These are phyloP conservation scores for Leptodactylus fallax DNA, from an alignment of 2,797 vertebrate species.

Conservation along the genomic window DNA sequence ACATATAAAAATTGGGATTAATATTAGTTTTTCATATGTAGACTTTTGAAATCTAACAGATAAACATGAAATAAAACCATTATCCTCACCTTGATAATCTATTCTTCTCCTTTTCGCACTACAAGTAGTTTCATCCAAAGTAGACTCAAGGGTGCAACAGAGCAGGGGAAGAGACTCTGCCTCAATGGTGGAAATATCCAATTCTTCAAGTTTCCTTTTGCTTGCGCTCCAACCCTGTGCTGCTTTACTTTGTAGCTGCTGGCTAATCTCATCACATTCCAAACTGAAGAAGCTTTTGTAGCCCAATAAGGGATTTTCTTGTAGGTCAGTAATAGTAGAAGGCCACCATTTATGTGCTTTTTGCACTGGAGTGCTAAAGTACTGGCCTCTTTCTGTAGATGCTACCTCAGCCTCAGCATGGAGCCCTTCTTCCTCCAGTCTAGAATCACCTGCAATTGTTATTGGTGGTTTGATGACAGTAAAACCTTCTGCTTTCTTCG, in stretches of 20 bases:
- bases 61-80: neutral
- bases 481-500: neutral
- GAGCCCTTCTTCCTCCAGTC: neutral
- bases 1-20: neutral
- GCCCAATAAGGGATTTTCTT: too few species aligned
- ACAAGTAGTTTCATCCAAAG: neutral
- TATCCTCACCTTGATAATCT: neutral
- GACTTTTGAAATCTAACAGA: too few species aligned
- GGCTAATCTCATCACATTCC: conserved; percentile 50
- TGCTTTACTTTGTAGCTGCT: conserved; percentile 14
- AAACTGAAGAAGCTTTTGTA: conserved; percentile 57
- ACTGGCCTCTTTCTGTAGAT: neutral
- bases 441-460: neutral
- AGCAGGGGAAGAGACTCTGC: conserved; percentile 43
- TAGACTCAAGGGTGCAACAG: conserved; percentile 34
- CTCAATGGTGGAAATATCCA: conserved; percentile 55
- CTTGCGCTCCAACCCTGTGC: neutral
- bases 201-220: conserved; percentile 42
- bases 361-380: conserved; percentile 35
- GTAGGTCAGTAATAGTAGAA: neutral
- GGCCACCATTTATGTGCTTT: neutral
- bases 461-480: neutral
- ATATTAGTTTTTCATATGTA: neutral
- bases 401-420: neutral
- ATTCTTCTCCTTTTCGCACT: conserved; percentile 20